These are phyloP conservation scores for Pomacea maculata DNA, from an alignment of 1,140 invertebrate species.

Conservation along the genomic window DNA sequence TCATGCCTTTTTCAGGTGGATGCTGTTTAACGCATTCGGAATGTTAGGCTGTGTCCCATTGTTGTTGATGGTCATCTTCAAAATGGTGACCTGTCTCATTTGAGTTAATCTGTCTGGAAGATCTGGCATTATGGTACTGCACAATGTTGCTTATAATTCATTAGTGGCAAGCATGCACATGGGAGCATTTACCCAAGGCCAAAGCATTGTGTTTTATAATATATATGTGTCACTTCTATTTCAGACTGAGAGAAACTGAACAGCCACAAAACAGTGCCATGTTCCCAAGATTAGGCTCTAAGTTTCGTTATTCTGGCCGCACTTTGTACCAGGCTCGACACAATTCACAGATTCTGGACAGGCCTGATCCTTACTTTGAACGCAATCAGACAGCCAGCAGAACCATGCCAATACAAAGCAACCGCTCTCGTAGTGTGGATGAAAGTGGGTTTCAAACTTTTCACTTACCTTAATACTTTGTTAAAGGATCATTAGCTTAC, in stretches of 20 bases:
- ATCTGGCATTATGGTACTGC: no score
- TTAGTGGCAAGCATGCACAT: no score
- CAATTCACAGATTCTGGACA: conserved; percentile 74
- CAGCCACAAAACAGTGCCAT: conserved; percentile 77
- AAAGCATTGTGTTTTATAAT: no score
- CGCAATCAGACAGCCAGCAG: conserved; percentile 78
- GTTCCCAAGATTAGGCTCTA: conserved; percentile 89
- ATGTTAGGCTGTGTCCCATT: neutral
- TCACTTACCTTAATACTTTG: neutral
- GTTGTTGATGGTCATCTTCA: neutral
- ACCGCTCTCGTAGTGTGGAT: conserved; percentile 39
- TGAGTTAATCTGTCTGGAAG: no score
- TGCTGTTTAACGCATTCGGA: neutral
- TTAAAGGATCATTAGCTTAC: no score
- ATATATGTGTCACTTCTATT: no score
- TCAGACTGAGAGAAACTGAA: conserved; percentile 92
- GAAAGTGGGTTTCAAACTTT: conserved; percentile 31
- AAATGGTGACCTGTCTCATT: neutral
- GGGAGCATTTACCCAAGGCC: no score
- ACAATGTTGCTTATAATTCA: no score
- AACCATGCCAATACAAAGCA: conserved; percentile 23
- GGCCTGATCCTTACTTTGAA: conserved; percentile 88
- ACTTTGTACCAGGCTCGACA: conserved; percentile 93
- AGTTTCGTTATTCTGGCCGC: conserved; percentile 93
- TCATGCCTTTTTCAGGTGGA: conserved; percentile 97